Conservation (phyloP, 2,888 invertebrate genomes). For the Antitype chi region DNA sequence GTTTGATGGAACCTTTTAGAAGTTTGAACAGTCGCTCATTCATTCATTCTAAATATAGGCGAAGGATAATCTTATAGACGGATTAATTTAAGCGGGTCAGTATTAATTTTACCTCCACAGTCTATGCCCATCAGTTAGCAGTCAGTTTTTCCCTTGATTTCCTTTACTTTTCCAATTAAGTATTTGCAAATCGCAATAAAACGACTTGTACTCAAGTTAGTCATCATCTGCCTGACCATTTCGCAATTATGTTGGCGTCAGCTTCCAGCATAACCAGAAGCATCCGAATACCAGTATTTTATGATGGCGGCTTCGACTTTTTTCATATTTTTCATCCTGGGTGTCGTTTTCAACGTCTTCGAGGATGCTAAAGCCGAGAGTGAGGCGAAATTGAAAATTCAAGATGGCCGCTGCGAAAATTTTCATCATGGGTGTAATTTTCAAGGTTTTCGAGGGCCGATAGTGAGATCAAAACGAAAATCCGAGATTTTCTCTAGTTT, state of each 20-base stretch:
- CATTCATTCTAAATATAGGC: conserved; percentile 2
- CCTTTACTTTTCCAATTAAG: not conserved
- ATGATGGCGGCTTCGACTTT: too few species aligned
- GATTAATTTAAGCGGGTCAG: not conserved
- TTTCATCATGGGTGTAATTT: too few species aligned
- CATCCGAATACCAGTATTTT: not conserved
- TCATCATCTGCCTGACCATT: not conserved
- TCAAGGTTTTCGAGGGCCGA: too few species aligned
- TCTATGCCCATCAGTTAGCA: not conserved
- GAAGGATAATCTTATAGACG: not conserved
- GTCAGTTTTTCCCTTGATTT: not conserved
- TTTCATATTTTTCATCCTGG: too few species aligned
- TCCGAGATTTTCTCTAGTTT: not conserved
- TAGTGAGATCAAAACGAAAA: too few species aligned
- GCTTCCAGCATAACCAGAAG: not conserved
- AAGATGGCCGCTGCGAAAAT: too few species aligned
- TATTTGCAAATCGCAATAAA: not conserved
- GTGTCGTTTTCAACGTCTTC: too few species aligned
- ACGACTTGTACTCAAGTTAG: not conserved
- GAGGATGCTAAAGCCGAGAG: too few species aligned
- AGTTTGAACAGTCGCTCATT: conserved; percentile 9
- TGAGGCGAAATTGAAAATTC: too few species aligned
- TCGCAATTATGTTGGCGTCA: not conserved
- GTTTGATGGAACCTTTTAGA: conserved; percentile 5
- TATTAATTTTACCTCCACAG: not conserved